Conservation (phyloP, 2,888 invertebrate genomes). For the Operophtera brumata region DNA sequence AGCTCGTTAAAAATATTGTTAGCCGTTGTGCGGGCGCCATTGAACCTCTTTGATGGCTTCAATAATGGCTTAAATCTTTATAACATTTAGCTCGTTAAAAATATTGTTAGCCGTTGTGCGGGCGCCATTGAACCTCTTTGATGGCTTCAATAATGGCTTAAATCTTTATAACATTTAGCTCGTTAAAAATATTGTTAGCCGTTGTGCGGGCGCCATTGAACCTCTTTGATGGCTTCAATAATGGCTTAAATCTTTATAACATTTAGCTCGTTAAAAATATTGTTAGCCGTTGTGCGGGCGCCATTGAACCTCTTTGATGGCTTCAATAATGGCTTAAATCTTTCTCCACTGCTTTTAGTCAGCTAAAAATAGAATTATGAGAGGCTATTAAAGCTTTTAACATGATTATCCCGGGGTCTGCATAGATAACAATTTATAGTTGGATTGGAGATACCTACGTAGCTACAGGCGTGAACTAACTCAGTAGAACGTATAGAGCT, state of each 20-base stretch:
- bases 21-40: slow-evolving; percentile 13
- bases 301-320: slow-evolving; percentile 28
- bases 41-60: slow-evolving; percentile 27
- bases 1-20: slow-evolving; percentile 50
- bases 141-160: slow-evolving; percentile 19
- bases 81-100: slow-evolving; percentile 54
- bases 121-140: slow-evolving; percentile 26
- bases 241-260: slow-evolving; percentile 22
- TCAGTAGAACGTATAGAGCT: neutral
- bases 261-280: slow-evolving; percentile 54
- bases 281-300: slow-evolving; percentile 15
- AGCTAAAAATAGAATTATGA: slow-evolving; percentile 23
- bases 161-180: slow-evolving; percentile 40
- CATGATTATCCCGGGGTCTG: slow-evolving; percentile 13
- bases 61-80: slow-evolving; percentile 14
- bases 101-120: slow-evolving; percentile 30
- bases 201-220: slow-evolving; percentile 17
- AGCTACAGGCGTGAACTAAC: neutral
- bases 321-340: slow-evolving; percentile 14
- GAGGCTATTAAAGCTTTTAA: slow-evolving; percentile 19
- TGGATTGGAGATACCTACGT: neutral
- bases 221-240: slow-evolving; percentile 27
- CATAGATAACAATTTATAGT: slow-evolving; percentile 9
- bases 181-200: slow-evolving; percentile 47
- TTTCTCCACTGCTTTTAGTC: slow-evolving; percentile 19